Evolutionary conservation across 2,113 vertebrate species (phyloP).

Genomic region (Carassius gibelio): DNA sequence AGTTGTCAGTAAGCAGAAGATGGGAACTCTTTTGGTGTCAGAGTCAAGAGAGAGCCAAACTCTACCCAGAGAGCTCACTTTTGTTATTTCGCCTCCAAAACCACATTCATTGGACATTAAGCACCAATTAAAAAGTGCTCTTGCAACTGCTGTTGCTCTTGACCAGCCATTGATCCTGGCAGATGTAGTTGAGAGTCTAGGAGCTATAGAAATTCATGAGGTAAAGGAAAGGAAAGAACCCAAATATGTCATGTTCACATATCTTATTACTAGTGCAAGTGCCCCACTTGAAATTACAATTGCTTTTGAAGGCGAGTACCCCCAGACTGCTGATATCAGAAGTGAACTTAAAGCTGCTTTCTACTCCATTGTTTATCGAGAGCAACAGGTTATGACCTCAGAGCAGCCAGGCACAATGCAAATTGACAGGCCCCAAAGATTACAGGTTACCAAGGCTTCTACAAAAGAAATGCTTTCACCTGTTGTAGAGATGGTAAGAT

Average conservation of each 20-base stretch:
- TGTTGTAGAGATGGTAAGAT: slow-evolving; percentile 68
- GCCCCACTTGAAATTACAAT: slow-evolving; percentile 82
- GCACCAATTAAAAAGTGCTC: slow-evolving; percentile 78
- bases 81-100: slow-evolving; percentile 73
- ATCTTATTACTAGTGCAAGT: slow-evolving; percentile 79
- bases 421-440: slow-evolving; percentile 66
- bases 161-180: slow-evolving; percentile 80
- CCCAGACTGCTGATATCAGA: slow-evolving; percentile 81
- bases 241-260: slow-evolving; percentile 76
- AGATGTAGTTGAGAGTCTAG: slow-evolving; percentile 78
- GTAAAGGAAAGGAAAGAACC: slow-evolving; percentile 80
- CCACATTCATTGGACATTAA: slow-evolving; percentile 75
- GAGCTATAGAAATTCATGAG: slow-evolving; percentile 77
- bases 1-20: slow-evolving; percentile 68
- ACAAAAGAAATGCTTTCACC: slow-evolving; percentile 69
- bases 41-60: slow-evolving; percentile 71
- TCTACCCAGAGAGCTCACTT: slow-evolving; percentile 80
- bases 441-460: slow-evolving; percentile 62
- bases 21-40: slow-evolving; percentile 60
- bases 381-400: slow-evolving; percentile 77
- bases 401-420: slow-evolving; percentile 75
- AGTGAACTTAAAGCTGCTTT: slow-evolving; percentile 83
- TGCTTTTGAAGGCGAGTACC: slow-evolving; percentile 78
- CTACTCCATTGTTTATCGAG: slow-evolving; percentile 82
- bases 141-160: slow-evolving; percentile 80